Conservation (phyloP, 2,113 vertebrate species). For the Galemys pyrenaicus region DNA sequence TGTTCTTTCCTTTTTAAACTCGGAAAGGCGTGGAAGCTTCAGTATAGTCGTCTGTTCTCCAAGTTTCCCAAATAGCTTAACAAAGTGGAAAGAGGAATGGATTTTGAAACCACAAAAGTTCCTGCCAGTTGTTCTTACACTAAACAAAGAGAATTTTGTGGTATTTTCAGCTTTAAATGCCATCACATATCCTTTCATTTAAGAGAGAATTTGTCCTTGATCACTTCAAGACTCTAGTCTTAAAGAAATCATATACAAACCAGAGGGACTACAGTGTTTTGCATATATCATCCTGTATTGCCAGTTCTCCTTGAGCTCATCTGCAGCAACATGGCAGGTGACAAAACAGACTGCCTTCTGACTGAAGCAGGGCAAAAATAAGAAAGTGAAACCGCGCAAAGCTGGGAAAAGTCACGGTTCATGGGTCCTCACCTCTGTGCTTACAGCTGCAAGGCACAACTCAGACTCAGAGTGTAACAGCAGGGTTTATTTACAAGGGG, state of each 20-base stretch:
- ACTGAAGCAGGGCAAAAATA: background rate
- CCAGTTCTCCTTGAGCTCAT: background rate
- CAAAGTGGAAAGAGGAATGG: background rate
- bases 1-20: background rate
- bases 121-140: background rate
- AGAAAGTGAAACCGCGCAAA: background rate
- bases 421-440: too few species aligned
- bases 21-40: background rate
- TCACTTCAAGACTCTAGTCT: background rate
- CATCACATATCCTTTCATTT: background rate
- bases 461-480: too few species aligned
- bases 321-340: background rate
- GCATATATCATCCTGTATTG: background rate
- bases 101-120: background rate
- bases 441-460: too few species aligned
- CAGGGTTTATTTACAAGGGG: too few species aligned
- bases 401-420: too few species aligned
- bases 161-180: background rate
- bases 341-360: background rate
- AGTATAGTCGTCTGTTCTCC: background rate
- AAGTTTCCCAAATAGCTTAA: background rate
- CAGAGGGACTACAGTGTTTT: background rate
- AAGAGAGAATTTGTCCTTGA: background rate
- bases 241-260: background rate
- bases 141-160: background rate